These are phyloP conservation scores for Marisa cornuarietis DNA, from an alignment of 1,140 invertebrate genomes.

Conservation along the genomic window DNA sequence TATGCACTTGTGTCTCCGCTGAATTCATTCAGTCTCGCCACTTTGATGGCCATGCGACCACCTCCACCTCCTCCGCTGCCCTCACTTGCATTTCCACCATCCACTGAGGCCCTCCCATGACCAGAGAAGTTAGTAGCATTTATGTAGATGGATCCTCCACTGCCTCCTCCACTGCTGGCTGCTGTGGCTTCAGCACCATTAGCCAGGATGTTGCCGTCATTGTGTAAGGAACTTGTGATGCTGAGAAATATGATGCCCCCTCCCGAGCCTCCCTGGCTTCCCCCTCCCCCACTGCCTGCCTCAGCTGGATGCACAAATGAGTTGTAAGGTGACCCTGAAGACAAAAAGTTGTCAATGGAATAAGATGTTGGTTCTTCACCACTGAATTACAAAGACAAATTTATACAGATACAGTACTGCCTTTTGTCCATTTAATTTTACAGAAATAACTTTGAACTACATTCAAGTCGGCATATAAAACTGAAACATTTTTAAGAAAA, in stretches of 20 bases:
- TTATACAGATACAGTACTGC: too few species aligned
- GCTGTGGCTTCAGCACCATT: slow-evolving; percentile 35
- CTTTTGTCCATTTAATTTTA: too few species aligned
- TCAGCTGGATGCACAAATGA: slow-evolving; percentile 47
- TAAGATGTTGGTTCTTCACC: too few species aligned
- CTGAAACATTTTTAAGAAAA: too few species aligned
- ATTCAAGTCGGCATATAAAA: too few species aligned
- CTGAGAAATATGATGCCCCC: slow-evolving; percentile 46
- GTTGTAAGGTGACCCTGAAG: slow-evolving; percentile 46
- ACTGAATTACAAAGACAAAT: too few species aligned
- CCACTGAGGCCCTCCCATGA: slow-evolving; percentile 41
- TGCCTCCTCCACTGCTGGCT: slow-evolving; percentile 47
- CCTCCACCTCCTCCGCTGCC: slow-evolving; percentile 47
- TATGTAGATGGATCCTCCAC: slow-evolving; percentile 51
- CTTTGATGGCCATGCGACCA: slow-evolving; percentile 49
- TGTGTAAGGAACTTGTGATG: slow-evolving; percentile 42
- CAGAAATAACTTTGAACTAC: too few species aligned
- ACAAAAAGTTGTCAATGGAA: neutral
- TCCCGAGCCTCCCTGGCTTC: slow-evolving; percentile 37
- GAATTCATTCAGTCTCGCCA: slow-evolving; percentile 44
- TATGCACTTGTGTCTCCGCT: slow-evolving; percentile 41
- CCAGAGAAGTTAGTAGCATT: slow-evolving; percentile 49
- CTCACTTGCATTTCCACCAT: slow-evolving; percentile 30
- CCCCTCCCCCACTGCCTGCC: slow-evolving; percentile 48
- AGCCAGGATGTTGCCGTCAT: slow-evolving; percentile 45